These are phyloP conservation scores for Tamias sibiricus DNA, from an alignment of 2,113 vertebrate genomes.

Conservation along the genomic window DNA sequence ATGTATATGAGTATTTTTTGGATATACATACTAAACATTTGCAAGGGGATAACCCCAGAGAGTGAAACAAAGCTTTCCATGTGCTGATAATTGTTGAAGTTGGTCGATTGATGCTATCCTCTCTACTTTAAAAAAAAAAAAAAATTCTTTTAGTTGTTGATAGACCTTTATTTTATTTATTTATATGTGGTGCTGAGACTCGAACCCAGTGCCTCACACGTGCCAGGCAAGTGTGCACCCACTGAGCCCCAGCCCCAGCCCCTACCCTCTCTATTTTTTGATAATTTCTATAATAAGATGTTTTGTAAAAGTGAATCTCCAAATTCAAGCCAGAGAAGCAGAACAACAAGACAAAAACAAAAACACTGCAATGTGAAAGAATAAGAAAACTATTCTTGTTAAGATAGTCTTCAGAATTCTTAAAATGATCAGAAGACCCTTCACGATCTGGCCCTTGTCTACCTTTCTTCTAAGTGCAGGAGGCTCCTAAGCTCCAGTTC, in stretches of 20 bases:
- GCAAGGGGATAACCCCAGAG: not conserved
- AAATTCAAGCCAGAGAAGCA: not conserved
- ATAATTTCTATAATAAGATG: not conserved
- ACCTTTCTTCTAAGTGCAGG: not conserved
- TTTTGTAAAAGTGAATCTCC: not conserved
- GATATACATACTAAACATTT: not conserved
- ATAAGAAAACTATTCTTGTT: too few relatives aligned
- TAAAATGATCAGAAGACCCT: not conserved
- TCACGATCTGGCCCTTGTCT: not conserved
- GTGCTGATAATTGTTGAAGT: not conserved
- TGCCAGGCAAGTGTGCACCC: too few relatives aligned
- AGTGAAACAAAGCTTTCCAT: not conserved
- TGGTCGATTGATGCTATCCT: not conserved
- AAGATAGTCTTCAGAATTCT: not conserved
- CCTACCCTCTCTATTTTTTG: too few relatives aligned
- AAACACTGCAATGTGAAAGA: not conserved
- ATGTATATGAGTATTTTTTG: not conserved
- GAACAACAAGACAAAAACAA: not conserved
- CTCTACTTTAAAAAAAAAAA: too few relatives aligned
- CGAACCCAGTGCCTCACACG: too few relatives aligned
- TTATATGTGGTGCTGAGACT: too few relatives aligned
- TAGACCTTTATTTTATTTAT: too few relatives aligned
- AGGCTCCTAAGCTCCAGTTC: too few relatives aligned
- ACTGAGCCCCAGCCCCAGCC: too few relatives aligned
- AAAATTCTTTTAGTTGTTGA: too few relatives aligned